Conservation (phyloP, 2,888 invertebrate genomes). For the Azorinus chamasolen region DNA sequence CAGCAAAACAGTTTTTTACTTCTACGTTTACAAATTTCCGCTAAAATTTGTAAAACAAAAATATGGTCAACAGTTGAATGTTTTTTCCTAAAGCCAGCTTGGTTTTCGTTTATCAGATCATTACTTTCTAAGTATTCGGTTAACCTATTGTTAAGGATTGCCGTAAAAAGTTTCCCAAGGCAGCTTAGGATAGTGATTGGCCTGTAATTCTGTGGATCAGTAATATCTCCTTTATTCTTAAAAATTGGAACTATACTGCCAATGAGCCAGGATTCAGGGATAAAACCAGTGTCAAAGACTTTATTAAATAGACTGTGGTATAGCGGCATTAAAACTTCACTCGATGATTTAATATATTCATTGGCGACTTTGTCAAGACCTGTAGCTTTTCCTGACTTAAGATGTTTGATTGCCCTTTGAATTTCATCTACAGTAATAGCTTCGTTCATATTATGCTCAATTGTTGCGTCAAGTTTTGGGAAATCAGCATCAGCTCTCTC, state of each 20-base stretch:
- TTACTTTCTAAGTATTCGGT: constrained; percentile 12
- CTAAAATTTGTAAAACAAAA: constrained; percentile 8
- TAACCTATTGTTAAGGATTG: constrained; percentile 24
- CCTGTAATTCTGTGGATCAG: constrained; percentile 12
- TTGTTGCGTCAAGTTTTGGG: not conserved
- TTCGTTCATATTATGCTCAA: not conserved
- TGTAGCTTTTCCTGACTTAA: constrained; percentile 3
- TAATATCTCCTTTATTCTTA: constrained; percentile 16
- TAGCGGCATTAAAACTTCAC: not conserved
- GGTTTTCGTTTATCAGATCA: constrained; percentile 20
- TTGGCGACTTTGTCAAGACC: constrained; percentile 2
- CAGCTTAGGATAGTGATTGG: constrained; percentile 25
- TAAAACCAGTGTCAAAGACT: constrained; percentile 7
- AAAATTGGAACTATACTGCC: constrained; percentile 14
- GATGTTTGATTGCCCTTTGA: not conserved
- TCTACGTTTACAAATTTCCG: constrained; percentile 4
- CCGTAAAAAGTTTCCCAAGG: constrained; percentile 38
- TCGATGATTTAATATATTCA: constrained; percentile 16
- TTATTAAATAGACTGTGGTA: constrained; percentile 11
- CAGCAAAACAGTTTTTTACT: constrained; percentile 29
- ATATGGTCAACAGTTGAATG: constrained; percentile 26
- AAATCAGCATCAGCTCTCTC: not conserved
- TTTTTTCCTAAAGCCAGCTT: constrained; percentile 30
- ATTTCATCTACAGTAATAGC: constrained; percentile 9
- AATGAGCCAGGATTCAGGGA: constrained; percentile 8